These are phyloP conservation scores for Bombus sylvicola DNA, from an alignment of 1,140 invertebrate species.

Conservation along the genomic window DNA sequence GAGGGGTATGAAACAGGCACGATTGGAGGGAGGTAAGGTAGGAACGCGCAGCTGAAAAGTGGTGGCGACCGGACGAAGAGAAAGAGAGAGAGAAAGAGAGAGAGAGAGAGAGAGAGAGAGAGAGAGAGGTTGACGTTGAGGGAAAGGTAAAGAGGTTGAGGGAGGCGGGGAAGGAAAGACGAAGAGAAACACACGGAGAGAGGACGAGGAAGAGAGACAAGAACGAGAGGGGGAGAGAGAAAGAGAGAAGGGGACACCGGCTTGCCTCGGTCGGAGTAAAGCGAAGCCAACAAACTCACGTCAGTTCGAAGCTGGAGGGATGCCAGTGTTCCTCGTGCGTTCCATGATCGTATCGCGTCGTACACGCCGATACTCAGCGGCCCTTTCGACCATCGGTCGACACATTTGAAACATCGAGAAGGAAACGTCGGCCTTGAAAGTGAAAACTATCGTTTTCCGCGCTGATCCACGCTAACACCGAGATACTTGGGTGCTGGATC, in stretches of 20 bases:
- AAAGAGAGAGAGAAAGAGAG: slow-evolving; percentile 37
- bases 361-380: neutral
- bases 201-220: slow-evolving; percentile 22
- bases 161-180: slow-evolving; percentile 26
- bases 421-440: neutral
- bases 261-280: slow-evolving; percentile 68
- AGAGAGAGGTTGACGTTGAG: slow-evolving; percentile 17
- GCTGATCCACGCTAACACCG: no score
- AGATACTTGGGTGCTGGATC: neutral
- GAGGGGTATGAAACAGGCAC: slow-evolving; percentile 43
- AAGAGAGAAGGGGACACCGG: slow-evolving; percentile 53
- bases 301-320: slow-evolving; percentile 76
- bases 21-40: slow-evolving; percentile 58
- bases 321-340: slow-evolving; percentile 70
- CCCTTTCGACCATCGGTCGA: neutral
- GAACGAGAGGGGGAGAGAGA: slow-evolving; percentile 36
- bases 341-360: slow-evolving; percentile 15
- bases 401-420: neutral
- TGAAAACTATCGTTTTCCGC: slow-evolving; percentile 6
- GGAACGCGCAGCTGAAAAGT: slow-evolving; percentile 60
- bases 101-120: slow-evolving; percentile 31
- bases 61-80: slow-evolving; percentile 27
- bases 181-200: neutral
- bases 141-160: slow-evolving; percentile 31
- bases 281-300: slow-evolving; percentile 81